Base-by-base conservation (phyloP, 2,888 invertebrate genomes). In the Tupiocoris notatus region DNA sequence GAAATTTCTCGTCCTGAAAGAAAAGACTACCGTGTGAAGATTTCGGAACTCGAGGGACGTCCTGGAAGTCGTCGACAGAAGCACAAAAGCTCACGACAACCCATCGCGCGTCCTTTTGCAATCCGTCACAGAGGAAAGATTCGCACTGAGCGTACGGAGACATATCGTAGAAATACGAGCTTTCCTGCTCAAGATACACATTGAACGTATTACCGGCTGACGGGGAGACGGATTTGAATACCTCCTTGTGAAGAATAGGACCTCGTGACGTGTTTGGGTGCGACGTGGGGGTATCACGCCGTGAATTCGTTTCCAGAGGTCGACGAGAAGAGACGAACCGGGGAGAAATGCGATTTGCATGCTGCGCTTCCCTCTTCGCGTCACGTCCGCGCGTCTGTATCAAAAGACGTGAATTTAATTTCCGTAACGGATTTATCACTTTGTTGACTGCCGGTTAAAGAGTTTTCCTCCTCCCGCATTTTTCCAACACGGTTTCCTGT, bases 321-420 rank as follows among this genome's bases (percentile, higher is more conserved):
- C 12, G 39, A 39, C 39, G 39, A 39, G 39, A 39, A 39, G 39
- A n/a, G n/a, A n/a, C n/a, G n/a, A 54, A 21, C 56, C 67, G 67
- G 56, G 56, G 67, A 67, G 39, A 39, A 39, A 39, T 21, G 67
- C 16, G 67, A 67, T 67, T 67, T 67, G 67, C 67, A 67, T 67
- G 67, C 67, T 22, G 20, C 67, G 7, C 17, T 56, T 21, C 63
- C 22, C 22, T 16, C 22, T 63, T 63, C 22, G 57, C 67, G 21
- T 57, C 67, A 67, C 67, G 67, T 67, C 39, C 67, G n/a, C 17
- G 18, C 24, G 67, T 39, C 39, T 57, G 57, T 67, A 67, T 57
- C 56, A 67, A 67, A 67, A 57, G 67, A 54, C 56, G 67, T 67
- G 56, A 57, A 67, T 67, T 67, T 67, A 67, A 67, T 67, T 67